Conservation (phyloP, 2,113 vertebrate species). For the Eudyptes chrysolophus region DNA sequence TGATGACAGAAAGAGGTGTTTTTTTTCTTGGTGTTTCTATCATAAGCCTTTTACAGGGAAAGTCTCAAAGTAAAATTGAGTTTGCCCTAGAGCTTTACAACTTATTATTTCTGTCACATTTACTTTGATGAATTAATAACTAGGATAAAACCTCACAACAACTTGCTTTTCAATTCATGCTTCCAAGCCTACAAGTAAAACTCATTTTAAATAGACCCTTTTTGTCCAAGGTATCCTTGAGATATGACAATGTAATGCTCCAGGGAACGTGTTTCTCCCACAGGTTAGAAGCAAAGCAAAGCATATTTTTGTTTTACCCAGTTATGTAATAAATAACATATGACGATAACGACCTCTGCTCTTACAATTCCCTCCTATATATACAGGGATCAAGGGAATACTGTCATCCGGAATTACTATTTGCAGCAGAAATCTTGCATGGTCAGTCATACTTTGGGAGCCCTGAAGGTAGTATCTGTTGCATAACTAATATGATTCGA, state of each 20-base stretch:
- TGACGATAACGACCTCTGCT: slow-evolving; percentile 61
- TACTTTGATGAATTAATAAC: background rate
- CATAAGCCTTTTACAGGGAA: background rate
- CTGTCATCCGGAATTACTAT: slow-evolving; percentile 78
- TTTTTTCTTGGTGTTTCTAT: background rate
- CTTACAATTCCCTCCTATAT: slow-evolving; percentile 55
- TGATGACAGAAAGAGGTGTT: background rate
- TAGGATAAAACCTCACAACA: background rate
- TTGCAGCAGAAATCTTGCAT: slow-evolving; percentile 60
- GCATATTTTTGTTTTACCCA: slow-evolving; percentile 18
- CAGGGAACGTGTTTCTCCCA: background rate
- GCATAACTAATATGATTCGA: slow-evolving; percentile 69
- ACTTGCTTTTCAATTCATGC: background rate
- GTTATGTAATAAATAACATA: slow-evolving; percentile 69
- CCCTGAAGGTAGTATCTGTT: slow-evolving; percentile 61
- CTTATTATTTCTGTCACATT: background rate
- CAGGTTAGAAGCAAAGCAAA: background rate
- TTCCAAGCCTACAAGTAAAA: background rate
- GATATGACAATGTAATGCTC: background rate
- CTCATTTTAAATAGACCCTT: background rate
- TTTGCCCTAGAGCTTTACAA: background rate
- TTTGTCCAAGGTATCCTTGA: background rate
- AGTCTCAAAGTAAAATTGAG: background rate
- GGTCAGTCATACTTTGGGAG: slow-evolving; percentile 66
- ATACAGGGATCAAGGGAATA: slow-evolving; percentile 56